Evolutionary conservation across 2,797 vertebrate genomes (phyloP).

Genomic region (Pseudochaenichthys georgianus): DNA sequence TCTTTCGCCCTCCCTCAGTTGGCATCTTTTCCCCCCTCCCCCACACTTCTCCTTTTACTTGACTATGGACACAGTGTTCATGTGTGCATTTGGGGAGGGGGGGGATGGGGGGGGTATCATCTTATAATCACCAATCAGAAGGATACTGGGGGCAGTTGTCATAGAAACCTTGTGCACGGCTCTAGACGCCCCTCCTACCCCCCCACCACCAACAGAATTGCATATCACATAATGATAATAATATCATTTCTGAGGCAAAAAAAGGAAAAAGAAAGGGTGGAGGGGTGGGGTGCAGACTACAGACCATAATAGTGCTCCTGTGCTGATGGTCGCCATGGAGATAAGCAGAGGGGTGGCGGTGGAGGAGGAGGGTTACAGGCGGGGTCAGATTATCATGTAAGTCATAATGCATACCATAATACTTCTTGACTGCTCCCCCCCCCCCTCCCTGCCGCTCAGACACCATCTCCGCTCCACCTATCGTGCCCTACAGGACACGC

Average conservation of each 20-base stretch:
- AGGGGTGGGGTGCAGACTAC: constrained; percentile 21
- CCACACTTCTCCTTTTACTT: constrained; percentile 56
- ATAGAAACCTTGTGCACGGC: constrained; percentile 79
- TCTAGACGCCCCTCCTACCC: constrained; percentile 71
- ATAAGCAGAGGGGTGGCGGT: constrained; percentile 62
- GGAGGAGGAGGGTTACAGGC: constrained; percentile 61
- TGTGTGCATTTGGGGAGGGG: constrained; percentile 71
- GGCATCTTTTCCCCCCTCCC: constrained; percentile 62
- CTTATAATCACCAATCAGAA: constrained; percentile 86
- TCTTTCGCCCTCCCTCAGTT: constrained; percentile 28
- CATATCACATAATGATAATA: constrained; percentile 83
- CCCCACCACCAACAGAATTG: constrained; percentile 46
- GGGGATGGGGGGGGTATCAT: constrained; percentile 60
- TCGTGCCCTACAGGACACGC: constrained; percentile 23
- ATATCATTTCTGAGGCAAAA: constrained; percentile 80
- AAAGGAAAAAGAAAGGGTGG: constrained; percentile 18
- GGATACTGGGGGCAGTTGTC: constrained; percentile 81
- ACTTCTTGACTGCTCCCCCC: constrained; percentile 50
- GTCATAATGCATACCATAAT: constrained; percentile 85
- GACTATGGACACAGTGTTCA: constrained; percentile 78
- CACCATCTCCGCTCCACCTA: constrained; percentile 54
- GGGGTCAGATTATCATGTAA: constrained; percentile 85
- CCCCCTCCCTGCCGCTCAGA: not conserved
- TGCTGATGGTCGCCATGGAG: constrained; percentile 77
- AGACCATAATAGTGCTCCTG: constrained; percentile 85